Base-by-base conservation (phyloP, 2,797 vertebrate genomes). In the Sebastes diploproa region DNA sequence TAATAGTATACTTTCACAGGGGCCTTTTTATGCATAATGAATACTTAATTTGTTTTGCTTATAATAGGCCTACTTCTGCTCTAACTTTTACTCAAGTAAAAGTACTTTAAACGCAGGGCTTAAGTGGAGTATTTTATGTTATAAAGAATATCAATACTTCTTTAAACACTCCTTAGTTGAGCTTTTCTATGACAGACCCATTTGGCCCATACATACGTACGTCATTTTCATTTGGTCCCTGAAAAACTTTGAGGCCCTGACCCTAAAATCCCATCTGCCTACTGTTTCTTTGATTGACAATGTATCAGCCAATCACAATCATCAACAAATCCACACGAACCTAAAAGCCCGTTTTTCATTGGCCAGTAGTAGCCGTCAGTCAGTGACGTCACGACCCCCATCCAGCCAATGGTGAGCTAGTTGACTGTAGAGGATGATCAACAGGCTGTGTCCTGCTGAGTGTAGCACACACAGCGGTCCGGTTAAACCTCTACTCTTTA, bases 361-460 rank as follows among this genome's bases (percentile, higher is more conserved):
- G 90, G 92, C 13, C 72, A 30, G 1, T 1, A 7, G 0, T 0
- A 0, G 4, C 58, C 13, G 67, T 87, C 86, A 20, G 13, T 92
- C 87, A 72, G 0, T 52, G 36, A 88, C 85, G 86, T 80, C 59
- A 42, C 0, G 0, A 1, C 4, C 2, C 4, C 2, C 7, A 3
- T 25, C 62, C 34, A 78, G 71, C 92, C 93, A 94, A 94, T 92
- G 4, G 4, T 1, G 1, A 7, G 1, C 0, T 11, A 12, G 25
- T 10, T 62, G 52, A 76, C 23, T 38, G 62, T 58, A 5, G n/a
- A 25, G 59, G 72, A 70, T 74, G 80, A 82, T 91, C 91, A 92
- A 94, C 92, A 94, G 93, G 93, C 92, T 81, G 83, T 29, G 50
- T 29, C 50, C 78, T 55, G 62, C 34, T 46, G 81, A 72, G 77